Evolutionary conservation across 92 coral and sea anemone species (phyloP).

Genomic region (Zoanthus sociatus): DNA sequence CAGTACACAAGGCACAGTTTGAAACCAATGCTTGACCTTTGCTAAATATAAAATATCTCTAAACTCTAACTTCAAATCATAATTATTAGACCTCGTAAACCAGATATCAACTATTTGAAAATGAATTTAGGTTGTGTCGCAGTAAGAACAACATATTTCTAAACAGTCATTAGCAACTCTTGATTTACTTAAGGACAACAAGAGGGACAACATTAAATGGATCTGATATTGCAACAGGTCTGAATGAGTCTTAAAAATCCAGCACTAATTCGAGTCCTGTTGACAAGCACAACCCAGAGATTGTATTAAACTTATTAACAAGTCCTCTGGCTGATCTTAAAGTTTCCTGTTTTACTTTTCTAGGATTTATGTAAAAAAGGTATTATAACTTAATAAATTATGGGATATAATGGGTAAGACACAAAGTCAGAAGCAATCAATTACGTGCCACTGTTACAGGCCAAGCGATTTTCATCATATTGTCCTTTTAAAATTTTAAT

Average conservation of each 20-base stretch:
- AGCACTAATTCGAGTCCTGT: background rate
- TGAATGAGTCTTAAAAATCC: background rate
- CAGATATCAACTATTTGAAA: background rate
- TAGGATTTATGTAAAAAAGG: background rate
- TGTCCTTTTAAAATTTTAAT: background rate
- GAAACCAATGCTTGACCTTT: no score
- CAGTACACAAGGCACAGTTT: no score
- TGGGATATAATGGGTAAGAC: background rate
- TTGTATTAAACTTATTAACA: background rate
- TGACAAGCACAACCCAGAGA: background rate
- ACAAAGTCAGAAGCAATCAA: background rate
- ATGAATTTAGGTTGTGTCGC: background rate
- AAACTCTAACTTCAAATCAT: no score
- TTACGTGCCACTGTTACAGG: background rate
- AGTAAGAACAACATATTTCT: background rate
- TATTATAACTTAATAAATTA: background rate
- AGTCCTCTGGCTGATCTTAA: background rate
- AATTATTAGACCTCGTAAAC: background rate
- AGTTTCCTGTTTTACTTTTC: background rate
- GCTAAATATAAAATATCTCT: no score
- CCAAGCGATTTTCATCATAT: background rate
- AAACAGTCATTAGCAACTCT: background rate
- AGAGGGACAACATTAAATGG: background rate
- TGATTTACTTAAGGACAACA: background rate
- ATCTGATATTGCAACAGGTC: conserved; percentile 1